A percentile compares a stretch with the other conserved stretches of the same genome.
Evolutionary conservation across 2,113 vertebrate genomes (phyloP).

Genomic region (Pipa parva): DNA sequence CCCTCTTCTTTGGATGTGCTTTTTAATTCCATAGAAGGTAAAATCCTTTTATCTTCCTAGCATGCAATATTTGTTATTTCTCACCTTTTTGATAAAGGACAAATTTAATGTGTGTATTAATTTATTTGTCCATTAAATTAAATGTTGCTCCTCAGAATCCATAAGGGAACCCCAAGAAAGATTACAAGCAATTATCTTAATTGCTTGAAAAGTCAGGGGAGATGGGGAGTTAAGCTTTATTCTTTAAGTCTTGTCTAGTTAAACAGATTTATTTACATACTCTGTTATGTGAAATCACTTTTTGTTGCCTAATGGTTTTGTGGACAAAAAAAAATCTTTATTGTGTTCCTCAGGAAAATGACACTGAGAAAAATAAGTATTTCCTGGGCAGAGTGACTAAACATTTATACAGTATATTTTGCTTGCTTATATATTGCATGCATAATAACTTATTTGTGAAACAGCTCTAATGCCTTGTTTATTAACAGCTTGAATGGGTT

Average conservation of each 20-base stretch:
- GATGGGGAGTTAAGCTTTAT: not conserved
- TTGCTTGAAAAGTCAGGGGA: slow-evolving; percentile 2
- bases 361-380: too few species aligned
- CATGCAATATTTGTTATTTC: too few species aligned
- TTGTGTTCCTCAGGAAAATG: not conserved
- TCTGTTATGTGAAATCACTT: not conserved
- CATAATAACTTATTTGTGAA: too few species aligned
- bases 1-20: too few species aligned
- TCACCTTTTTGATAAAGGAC: not conserved
- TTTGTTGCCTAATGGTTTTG: not conserved
- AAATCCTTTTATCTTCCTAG: not conserved
- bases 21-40: too few species aligned
- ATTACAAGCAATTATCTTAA: slow-evolving; percentile 5
- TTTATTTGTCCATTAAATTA: slow-evolving; percentile 7
- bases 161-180: not conserved
- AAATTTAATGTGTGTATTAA: not conserved
- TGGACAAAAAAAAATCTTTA: too few species aligned
- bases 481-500: too few species aligned
- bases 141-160: not conserved
- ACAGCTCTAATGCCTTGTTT: too few species aligned
- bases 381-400: too few species aligned
- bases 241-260: not conserved
- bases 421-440: too few species aligned
- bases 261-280: slow-evolving; percentile 8
- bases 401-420: too few species aligned